Percentiles rank a stretch among this genome's conserved stretches.
These are phyloP conservation scores for Poecilia picta DNA, from an alignment of 2,797 vertebrate species.

Conservation along the genomic window DNA sequence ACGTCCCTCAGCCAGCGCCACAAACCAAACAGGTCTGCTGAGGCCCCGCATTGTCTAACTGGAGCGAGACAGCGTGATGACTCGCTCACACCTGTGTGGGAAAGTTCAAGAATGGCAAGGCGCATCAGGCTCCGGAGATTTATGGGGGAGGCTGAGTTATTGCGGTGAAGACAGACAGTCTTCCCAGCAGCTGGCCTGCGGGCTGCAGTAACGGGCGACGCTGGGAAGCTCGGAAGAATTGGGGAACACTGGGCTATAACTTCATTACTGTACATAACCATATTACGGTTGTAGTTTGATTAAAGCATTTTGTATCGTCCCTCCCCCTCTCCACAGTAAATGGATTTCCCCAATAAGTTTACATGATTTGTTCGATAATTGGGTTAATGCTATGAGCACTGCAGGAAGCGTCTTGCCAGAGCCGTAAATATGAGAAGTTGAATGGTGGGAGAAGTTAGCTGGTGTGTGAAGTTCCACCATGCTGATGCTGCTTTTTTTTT, in stretches of 20 bases:
- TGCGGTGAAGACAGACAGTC: slow-evolving; percentile 53
- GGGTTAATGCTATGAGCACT: slow-evolving; percentile 39
- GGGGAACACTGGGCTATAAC: slow-evolving; percentile 42
- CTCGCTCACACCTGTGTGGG: slow-evolving; percentile 71
- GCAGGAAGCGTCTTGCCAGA: slow-evolving; percentile 52
- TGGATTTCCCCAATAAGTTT: slow-evolving; percentile 46
- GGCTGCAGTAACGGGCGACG: slow-evolving; percentile 21
- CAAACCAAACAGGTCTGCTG: slow-evolving; percentile 71
- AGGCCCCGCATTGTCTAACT: slow-evolving; percentile 66
- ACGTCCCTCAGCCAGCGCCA: slow-evolving; percentile 50
- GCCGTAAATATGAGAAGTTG: slow-evolving; percentile 21
- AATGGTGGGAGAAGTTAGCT: slow-evolving; percentile 18
- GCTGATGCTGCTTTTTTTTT: not conserved
- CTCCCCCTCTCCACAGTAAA: slow-evolving; percentile 26
- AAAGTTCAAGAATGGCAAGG: slow-evolving; percentile 60
- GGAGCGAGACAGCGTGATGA: slow-evolving; percentile 65
- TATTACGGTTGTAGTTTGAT: slow-evolving; percentile 58
- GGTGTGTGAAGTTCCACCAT: slow-evolving; percentile 15
- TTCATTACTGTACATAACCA: slow-evolving; percentile 53
- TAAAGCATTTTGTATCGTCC: slow-evolving; percentile 46
- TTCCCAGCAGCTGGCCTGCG: slow-evolving; percentile 39
- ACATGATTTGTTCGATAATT: slow-evolving; percentile 58
- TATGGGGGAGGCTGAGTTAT: slow-evolving; percentile 54
- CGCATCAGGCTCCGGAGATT: slow-evolving; percentile 57
- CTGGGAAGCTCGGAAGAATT: slow-evolving; percentile 29